A percentile compares a stretch with the other conserved stretches of the same genome.
Evolutionary conservation across 2,888 invertebrate genomes (phyloP).

Genomic region (Polyploca ridens): DNA sequence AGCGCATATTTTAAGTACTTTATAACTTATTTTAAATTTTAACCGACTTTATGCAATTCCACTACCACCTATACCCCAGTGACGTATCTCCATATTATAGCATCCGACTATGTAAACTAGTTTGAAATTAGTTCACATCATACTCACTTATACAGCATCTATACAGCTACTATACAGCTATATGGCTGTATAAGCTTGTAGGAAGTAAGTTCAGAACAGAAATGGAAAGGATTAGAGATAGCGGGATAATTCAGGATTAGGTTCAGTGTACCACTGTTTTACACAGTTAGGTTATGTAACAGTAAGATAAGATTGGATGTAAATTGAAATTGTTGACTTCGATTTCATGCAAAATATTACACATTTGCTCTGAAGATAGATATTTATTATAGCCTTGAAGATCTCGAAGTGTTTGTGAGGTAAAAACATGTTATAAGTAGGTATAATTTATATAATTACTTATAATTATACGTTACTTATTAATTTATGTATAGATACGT

Average conservation of each 20-base stretch:
- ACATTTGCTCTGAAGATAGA: no score
- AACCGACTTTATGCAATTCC: not conserved
- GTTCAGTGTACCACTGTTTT: constrained; percentile 30
- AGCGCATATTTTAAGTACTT: not conserved
- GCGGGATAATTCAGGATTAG: constrained; percentile 40
- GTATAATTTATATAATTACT: no score
- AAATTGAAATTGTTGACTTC: not conserved
- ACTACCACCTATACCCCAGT: not conserved
- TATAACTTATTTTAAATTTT: not conserved
- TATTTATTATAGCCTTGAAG: no score
- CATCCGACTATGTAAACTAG: not conserved
- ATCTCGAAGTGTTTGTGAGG: no score
- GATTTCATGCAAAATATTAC: no score
- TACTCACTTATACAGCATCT: not conserved
- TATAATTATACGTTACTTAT: no score
- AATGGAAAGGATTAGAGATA: constrained; percentile 24
- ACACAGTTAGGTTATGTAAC: not conserved
- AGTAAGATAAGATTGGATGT: not conserved
- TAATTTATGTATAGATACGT: no score
- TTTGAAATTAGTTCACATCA: constrained; percentile 11
- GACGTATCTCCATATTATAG: not conserved
- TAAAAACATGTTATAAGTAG: no score
- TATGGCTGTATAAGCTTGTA: constrained; percentile 9
- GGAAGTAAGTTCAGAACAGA: constrained; percentile 18
- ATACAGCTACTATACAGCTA: not conserved